Evolutionary conservation across 2,797 vertebrate species (phyloP).

Genomic region (Tragelaphus eurycerus): DNA sequence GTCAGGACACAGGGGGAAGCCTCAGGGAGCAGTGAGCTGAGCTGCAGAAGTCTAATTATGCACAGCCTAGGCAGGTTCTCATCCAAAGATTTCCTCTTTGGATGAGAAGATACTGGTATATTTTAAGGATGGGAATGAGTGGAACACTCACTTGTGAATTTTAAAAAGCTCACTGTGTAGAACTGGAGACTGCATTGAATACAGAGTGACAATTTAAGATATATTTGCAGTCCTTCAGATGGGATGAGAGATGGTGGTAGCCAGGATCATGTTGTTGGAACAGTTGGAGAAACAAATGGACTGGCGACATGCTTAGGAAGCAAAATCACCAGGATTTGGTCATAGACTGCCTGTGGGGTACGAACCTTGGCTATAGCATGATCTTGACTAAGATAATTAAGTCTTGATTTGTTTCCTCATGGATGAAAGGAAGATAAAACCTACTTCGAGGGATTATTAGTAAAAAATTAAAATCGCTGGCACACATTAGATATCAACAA

Average conservation of each 20-base stretch:
- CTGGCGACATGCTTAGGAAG: background rate
- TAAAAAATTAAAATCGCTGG: background rate
- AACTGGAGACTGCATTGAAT: background rate
- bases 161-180: background rate
- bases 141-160: background rate
- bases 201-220: background rate
- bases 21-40: background rate
- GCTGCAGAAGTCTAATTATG: background rate
- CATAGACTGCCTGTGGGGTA: background rate
- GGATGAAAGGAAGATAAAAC: background rate
- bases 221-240: background rate
- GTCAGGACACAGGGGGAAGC: background rate
- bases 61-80: background rate
- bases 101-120: background rate
- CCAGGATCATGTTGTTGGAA: background rate
- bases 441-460: background rate
- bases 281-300: background rate
- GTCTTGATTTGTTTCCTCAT: background rate
- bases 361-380: background rate
- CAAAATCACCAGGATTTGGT: background rate
- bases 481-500: background rate
- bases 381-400: background rate
- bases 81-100: background rate
- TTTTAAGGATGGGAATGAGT: background rate
- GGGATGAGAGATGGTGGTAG: background rate